Percentiles rank a stretch among this genome's conserved stretches.
phyloP scores from a whole-genome alignment of 35 echinoderm and acorn worm species.

The Heliocidaris erythrogramma region DNA sequence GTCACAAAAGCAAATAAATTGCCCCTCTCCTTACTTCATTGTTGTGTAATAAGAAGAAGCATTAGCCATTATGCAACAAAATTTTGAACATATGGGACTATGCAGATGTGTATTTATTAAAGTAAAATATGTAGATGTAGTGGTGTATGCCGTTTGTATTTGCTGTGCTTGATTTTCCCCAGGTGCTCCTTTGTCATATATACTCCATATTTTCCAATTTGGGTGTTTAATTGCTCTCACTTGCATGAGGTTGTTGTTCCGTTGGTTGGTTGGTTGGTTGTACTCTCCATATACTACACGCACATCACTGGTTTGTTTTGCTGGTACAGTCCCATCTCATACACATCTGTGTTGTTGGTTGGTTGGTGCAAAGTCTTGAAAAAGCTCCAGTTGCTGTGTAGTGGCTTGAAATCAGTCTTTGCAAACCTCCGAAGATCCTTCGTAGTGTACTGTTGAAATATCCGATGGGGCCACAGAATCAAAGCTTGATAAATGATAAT shows the following conservation, averaged over 20 bases:
- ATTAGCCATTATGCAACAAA: background rate
- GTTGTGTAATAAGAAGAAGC: background rate
- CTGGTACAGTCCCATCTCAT: background rate
- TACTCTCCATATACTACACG: background rate
- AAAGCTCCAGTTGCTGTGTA: background rate
- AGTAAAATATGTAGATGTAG: background rate
- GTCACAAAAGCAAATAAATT: background rate
- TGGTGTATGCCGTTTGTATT: background rate
- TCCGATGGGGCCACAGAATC: background rate
- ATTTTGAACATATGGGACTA: background rate
- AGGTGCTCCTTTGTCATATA: background rate
- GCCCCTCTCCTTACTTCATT: background rate
- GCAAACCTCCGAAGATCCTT: background rate
- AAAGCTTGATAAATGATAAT: background rate
- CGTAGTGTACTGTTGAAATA: background rate
- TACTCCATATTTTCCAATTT: background rate
- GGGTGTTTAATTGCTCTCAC: background rate
- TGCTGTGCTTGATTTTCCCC: conserved; percentile 13
- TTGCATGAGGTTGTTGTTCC: background rate
- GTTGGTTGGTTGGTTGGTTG: background rate
- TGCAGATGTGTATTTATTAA: conserved; percentile 4
- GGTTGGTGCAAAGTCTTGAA: background rate
- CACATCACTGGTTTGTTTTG: background rate
- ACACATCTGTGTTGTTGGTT: background rate
- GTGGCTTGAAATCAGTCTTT: background rate